Base-by-base conservation (phyloP, 1,140 invertebrate species). In the Heliconius eleuchia region DNA sequence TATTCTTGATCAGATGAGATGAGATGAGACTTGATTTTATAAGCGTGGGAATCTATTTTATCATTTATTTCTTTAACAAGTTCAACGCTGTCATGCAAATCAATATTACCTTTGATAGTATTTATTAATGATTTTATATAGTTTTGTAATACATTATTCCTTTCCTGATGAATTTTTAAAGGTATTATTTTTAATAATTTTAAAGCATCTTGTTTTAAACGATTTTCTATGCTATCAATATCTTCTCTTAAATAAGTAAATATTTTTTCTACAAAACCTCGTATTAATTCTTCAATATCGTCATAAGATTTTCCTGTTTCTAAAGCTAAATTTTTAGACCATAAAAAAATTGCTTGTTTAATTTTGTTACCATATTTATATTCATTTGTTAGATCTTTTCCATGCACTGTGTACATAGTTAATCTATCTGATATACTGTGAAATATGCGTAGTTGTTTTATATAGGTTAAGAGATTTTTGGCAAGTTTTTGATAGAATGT, bases 121-220 rank as follows among this genome's bases (percentile, higher is more conserved):
- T 66, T 30, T 66, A 66, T 66, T 66, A 66, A 30, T 66, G 71
- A 19, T n/a, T 37, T 39, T 7, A 42, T 72, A 23, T 72, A 46
- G 6, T n/a, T 46, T 77, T 46, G 46, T 6, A 71, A 11, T 9
- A 34, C 57, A 23, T 23, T 37, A 39, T 66, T 42, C n/a, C 60
- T 66, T 46, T 71, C 57, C 23, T 71, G n/a, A 19, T 76, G 37
- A 46, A 76, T 30, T 76, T 34, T 71, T 16, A 76, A 34, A 27
- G 75, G 75, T 30, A 76, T 70, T 30, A 19, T 50, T 9, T 42
- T 71, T 71, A 76, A 71, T 8, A 76, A 71, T 76, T 42, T 71
- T 50, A 76, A n/a, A 30, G 42, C n/a, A 70, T 76, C 60, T 18
- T 76, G 13, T 18, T 46, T 71, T 71, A 76, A 11, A 50, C 60